Evolutionary conservation across 1,140 invertebrate genomes (phyloP).

Genomic region (Piezodorus guildinii): DNA sequence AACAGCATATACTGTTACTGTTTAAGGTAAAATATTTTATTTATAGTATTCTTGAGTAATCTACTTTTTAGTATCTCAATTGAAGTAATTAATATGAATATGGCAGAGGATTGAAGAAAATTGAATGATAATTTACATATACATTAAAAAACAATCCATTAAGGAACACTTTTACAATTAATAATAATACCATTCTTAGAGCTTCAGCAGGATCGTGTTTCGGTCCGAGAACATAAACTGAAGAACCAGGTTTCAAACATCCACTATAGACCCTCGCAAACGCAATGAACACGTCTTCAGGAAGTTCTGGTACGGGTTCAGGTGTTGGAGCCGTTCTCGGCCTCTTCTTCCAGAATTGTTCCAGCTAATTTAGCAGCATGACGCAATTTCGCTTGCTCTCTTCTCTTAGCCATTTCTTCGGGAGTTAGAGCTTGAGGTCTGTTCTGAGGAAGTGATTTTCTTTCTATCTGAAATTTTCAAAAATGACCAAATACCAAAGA

Average conservation of each 20-base stretch:
- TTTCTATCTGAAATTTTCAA: conserved; percentile 36
- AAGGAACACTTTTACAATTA: too few relatives aligned
- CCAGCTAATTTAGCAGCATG: conserved; percentile 25
- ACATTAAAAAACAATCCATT: too few relatives aligned
- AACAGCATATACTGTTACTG: too few relatives aligned
- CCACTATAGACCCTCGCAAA: conserved; percentile 93
- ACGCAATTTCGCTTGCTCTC: conserved; percentile 50
- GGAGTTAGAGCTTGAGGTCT: conserved; percentile 55
- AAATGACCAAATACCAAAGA: neutral
- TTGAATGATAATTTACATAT: too few relatives aligned
- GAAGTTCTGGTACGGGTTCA: conserved; percentile 26
- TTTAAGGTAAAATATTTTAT: too few relatives aligned
- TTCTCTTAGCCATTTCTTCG: conserved; percentile 59
- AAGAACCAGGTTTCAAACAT: conserved; percentile 57
- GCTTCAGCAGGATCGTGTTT: conserved; percentile 69
- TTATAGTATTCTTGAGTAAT: too few relatives aligned
- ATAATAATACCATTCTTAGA: conserved; percentile 35
- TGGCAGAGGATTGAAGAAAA: conserved; percentile 5
- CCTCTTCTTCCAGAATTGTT: neutral
- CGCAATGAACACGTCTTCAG: conserved; percentile 70
- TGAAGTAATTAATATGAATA: neutral
- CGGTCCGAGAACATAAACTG: conserved; percentile 70
- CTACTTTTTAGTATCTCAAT: too few relatives aligned
- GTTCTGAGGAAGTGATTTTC: conserved; percentile 56
- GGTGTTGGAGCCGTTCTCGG: conserved; percentile 10